Base-by-base conservation (phyloP, 1,140 invertebrate genomes). In the Lasaia peninsularis region DNA sequence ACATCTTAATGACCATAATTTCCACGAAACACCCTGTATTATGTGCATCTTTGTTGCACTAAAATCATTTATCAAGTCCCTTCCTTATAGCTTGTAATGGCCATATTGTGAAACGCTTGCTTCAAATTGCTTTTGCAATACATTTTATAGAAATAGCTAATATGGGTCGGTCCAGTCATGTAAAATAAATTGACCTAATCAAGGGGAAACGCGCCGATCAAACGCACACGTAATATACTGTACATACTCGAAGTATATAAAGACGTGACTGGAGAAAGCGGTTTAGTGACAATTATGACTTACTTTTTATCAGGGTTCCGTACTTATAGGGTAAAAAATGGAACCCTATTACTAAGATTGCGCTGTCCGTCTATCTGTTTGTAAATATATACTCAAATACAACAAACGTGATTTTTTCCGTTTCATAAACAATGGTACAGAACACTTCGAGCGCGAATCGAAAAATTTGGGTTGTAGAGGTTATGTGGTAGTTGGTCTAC, bases 191-290 rank as follows among this genome's bases (percentile, higher is more conserved):
- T 67, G 68, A 65, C 44, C 56, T 60, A 71, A 71, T 71, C 62
- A 67, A 67, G 63, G 59, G 63, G 67, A 71, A 69, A 67, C 60
- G 65, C 63, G 60, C 44, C 11, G 20, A 48, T 48, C 20, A 16
- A n/a, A 21, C 44, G n/a, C 31, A 63, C 59, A 64, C 60, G 60
- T 62, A 67, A 67, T 60, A 44, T 59, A 62, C 34, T 14, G 35
- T 62, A 52, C 62, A 54, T 50, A 60, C n/a, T n/a, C n/a, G n/a
- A n/a, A 14, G 18, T 57, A 66, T 51, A 65, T 35, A 48, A 52
- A 69, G 62, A 76, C 76, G 76, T 79, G 74, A 80, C 71, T 66
- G 65, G 73, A 59, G 77, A 81, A 84, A 84, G 80, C 78, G 64
- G 65, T 63, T 65, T 61, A 60, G 58, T 44, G 21, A 44, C 21